Evolutionary conservation across 2,797 vertebrate species (phyloP), one percentile per base, ranked within the genome.

Genomic region (Channa striata): DNA sequence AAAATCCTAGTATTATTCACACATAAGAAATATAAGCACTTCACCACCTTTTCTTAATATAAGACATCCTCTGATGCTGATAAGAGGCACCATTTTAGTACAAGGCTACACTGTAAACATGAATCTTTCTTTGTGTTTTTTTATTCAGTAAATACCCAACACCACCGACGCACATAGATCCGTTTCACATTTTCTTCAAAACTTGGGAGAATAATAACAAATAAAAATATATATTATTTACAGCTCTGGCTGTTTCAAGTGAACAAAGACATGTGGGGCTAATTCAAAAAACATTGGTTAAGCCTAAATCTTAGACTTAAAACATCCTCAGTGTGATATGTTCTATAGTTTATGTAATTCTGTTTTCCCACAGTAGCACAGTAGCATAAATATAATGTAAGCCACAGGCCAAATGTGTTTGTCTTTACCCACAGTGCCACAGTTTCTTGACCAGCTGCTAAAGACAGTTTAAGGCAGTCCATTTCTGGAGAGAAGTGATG

Each of bases 21-120:
- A 79, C 33, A 67, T 68, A 71, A 58, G 59, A 89, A 83, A 68
- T 56, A 5, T 25, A 57, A 73, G 53, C 72, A 78, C 65, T 78
- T 80, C 59, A 72, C 56, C 72, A 78, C 72, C 68, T 87, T 79
- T 90, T 92, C 90, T 92, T 87, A 91, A 91, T 89, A 89, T 93
- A 91, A 91, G 89, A 91, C 56, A 90, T 88, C 73, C 74, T 74
- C 74, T 78, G 82, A 85, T 82, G 85, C 66, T 76, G 75, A 83
- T 57, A 53, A 78, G 71, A 69, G 78, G 80, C 85, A 87, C 61
- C 77, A 60, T 67, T 58, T 72, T 77, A 56, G 48, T 81, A 83
- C 68, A 68, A 72, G 58, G 80, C 77, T 77, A 74, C 65, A 71
- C n/a, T 87, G 89, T 92, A 92, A 93, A 92, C 91, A 89, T 88